Evolutionary conservation across 2,113 vertebrate species (phyloP).

Genomic region (Cyanoderma ruficeps): DNA sequence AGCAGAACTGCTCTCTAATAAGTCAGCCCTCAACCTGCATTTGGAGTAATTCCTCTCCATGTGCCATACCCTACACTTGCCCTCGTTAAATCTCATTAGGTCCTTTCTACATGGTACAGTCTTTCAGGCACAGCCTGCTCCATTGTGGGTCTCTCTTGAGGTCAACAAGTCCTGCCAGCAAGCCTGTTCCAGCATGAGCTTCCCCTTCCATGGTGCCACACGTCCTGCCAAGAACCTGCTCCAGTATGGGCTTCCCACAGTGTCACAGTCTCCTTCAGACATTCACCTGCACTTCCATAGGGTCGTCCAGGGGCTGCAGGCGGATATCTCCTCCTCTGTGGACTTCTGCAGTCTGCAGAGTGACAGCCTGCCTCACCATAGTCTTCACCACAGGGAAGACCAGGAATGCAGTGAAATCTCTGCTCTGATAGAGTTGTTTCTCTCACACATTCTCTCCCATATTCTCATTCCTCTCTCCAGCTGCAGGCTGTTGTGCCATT

Average conservation of each 20-base stretch:
- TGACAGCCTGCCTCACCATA: not conserved
- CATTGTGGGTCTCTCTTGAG: not conserved
- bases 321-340: not conserved
- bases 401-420: not conserved
- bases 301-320: not conserved
- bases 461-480: not conserved
- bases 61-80: not conserved
- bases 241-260: not conserved
- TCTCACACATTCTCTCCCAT: not conserved
- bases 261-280: not conserved
- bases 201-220: fast-evolving
- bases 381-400: not conserved
- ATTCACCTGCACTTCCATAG: not conserved
- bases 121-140: not conserved
- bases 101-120: not conserved
- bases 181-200: not conserved
- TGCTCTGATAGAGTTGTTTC: not conserved
- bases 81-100: not conserved
- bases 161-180: not conserved
- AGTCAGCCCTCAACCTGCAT: not conserved
- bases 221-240: not conserved
- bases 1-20: not conserved
- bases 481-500: not conserved
- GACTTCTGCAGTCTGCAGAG: not conserved
- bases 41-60: not conserved